phyloP scores from a whole-genome alignment of 2,888 invertebrate species.

The Hemaris fuciformis region DNA sequence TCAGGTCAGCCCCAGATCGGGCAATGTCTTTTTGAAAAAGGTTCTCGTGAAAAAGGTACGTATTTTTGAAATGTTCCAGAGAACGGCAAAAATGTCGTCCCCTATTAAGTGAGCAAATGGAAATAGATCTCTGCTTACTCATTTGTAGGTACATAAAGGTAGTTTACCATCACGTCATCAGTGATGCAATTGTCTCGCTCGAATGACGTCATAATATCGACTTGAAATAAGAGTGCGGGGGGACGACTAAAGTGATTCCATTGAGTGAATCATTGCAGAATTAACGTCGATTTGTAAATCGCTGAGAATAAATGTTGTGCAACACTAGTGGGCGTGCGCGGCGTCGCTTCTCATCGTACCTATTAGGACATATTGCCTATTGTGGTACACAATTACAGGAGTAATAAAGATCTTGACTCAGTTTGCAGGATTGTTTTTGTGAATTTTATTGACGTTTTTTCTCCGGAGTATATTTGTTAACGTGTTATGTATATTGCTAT shows the following conservation, averaged over 20 bases:
- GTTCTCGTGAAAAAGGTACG: no score
- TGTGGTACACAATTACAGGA: neutral
- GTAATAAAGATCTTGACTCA: neutral
- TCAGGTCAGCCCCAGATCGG: no score
- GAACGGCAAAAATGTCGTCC: neutral
- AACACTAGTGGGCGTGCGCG: neutral
- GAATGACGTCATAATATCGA: neutral
- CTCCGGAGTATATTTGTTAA: no score
- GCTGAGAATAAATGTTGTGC: constrained; percentile 2
- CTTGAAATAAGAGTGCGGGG: neutral
- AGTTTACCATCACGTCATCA: neutral
- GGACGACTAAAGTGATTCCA: neutral
- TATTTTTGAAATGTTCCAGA: no score
- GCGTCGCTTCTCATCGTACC: neutral
- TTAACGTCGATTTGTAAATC: neutral
- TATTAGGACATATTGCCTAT: neutral
- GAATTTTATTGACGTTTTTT: no score
- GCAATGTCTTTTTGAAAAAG: no score
- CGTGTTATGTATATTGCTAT: no score
- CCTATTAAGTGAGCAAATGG: no score
- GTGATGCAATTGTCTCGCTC: neutral
- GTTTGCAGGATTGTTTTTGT: no score
- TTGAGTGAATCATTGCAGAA: neutral
- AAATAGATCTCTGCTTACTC: no score
- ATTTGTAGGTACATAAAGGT: no score